phyloP scores from a whole-genome alignment of 2,797 vertebrate genomes.

The Myiotriccus ornatus region DNA sequence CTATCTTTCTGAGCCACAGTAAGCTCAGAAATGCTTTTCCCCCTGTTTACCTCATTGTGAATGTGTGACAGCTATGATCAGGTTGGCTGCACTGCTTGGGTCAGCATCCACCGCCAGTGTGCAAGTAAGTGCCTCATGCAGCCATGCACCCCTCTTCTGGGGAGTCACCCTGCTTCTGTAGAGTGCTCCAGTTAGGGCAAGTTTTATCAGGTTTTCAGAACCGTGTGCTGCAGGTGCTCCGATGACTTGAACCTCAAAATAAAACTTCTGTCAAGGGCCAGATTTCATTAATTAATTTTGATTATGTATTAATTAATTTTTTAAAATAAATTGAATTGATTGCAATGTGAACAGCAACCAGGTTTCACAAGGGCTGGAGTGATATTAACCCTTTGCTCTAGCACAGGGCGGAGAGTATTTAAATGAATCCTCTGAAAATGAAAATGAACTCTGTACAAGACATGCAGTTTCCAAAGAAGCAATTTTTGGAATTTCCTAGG shows the following conservation, averaged over 20 bases:
- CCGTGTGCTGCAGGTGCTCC: neutral
- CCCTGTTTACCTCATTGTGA: neutral
- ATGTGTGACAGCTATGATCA: neutral
- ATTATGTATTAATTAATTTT: neutral
- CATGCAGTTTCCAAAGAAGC: neutral
- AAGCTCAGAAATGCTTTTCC: neutral
- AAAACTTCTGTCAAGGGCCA: neutral
- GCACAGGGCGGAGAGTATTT: neutral
- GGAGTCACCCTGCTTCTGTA: neutral
- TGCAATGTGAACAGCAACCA: neutral
- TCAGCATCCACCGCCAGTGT: accelerated
- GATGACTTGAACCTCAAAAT: neutral
- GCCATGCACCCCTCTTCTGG: neutral
- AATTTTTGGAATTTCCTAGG: neutral
- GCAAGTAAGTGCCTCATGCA: accelerated
- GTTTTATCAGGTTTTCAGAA: neutral
- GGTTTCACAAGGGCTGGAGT: neutral
- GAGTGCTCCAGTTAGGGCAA: neutral
- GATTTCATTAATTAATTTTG: neutral
- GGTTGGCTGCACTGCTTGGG: neutral
- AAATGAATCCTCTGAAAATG: neutral
- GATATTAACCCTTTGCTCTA: neutral
- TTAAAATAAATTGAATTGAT: neutral
- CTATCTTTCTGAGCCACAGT: neutral
- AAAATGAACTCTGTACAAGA: neutral